Conservation (phyloP, 1,140 invertebrate species). For the Pseudomyrmex gracilis region DNA sequence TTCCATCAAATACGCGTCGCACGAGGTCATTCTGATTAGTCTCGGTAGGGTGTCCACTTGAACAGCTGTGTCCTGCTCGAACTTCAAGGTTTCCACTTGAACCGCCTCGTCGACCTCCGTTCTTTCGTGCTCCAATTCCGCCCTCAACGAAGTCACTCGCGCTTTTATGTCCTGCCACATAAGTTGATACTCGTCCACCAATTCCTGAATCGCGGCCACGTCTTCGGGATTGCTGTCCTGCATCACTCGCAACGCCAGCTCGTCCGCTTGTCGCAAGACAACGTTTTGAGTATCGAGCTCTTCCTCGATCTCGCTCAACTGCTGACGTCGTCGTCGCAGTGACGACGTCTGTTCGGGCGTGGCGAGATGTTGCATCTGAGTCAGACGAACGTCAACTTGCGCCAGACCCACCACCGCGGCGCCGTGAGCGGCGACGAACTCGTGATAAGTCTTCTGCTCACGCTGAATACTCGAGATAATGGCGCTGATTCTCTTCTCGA, state of each 20-base stretch:
- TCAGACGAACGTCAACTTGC: conserved; percentile 89
- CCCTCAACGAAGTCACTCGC: conserved; percentile 85
- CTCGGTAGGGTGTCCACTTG: conserved; percentile 92
- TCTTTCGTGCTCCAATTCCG: conserved; percentile 82
- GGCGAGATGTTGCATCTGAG: conserved; percentile 89
- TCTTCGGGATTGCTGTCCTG: conserved; percentile 86
- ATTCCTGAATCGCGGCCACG: conserved; percentile 86
- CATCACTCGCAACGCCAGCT: conserved; percentile 87
- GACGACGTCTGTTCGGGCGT: conserved; percentile 82
- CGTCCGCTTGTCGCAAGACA: conserved; percentile 86
- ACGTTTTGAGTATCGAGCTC: conserved; percentile 86
- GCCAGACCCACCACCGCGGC: conserved; percentile 89
- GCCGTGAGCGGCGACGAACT: conserved; percentile 90
- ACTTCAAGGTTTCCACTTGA: conserved; percentile 91
- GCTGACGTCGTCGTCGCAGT: conserved; percentile 81
- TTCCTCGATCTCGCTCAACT: conserved; percentile 86
- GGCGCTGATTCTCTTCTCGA: conserved; percentile 84
- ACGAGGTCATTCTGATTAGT: conserved; percentile 89
- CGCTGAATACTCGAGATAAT: conserved; percentile 83
- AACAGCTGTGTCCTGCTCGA: conserved; percentile 90
- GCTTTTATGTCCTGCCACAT: conserved; percentile 88
- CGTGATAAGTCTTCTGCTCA: conserved; percentile 87
- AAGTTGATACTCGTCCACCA: conserved; percentile 89
- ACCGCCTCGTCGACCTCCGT: conserved; percentile 87
- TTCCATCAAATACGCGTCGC: conserved; percentile 92